phyloP scores from a whole-genome alignment of 2,113 vertebrate genomes.

The Mirza zaza region DNA sequence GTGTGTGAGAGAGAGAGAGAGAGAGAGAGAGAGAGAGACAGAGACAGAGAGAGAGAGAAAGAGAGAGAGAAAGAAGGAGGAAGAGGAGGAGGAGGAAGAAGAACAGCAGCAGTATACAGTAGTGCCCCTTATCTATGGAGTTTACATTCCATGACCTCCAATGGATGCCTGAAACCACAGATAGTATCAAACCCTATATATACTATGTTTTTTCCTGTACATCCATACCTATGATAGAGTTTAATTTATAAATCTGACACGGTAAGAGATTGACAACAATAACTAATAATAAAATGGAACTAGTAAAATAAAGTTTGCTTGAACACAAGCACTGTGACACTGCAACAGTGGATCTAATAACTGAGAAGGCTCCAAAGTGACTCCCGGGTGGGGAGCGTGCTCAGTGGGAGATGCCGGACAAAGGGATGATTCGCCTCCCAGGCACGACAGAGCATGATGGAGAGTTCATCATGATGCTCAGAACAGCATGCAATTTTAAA shows the following conservation, averaged over 20 bases:
- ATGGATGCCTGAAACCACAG: not conserved
- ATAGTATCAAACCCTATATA: not conserved
- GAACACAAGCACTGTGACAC: not conserved
- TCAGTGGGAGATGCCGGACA: not conserved
- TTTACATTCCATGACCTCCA: not conserved
- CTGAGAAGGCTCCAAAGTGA: not conserved
- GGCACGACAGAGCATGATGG: not conserved
- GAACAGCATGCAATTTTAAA: not conserved
- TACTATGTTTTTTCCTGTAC: not conserved
- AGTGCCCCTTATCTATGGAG: not conserved
- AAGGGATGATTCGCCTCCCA: not conserved
- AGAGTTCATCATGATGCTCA: not conserved
- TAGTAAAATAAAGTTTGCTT: not conserved
- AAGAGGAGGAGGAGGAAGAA: accelerated
- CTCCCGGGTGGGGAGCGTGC: not conserved
- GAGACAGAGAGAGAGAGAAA: no score
- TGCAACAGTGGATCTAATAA: not conserved
- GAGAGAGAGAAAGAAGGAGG: not conserved
- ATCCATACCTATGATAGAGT: not conserved
- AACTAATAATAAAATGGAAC: not conserved
- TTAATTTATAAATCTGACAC: not conserved
- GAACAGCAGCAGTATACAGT: not conserved
- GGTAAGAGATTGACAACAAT: not conserved
- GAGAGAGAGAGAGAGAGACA: no score
- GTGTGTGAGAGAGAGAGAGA: no score